phyloP scores from a whole-genome alignment of 2,113 vertebrate genomes.

The Etia nguti region DNA sequence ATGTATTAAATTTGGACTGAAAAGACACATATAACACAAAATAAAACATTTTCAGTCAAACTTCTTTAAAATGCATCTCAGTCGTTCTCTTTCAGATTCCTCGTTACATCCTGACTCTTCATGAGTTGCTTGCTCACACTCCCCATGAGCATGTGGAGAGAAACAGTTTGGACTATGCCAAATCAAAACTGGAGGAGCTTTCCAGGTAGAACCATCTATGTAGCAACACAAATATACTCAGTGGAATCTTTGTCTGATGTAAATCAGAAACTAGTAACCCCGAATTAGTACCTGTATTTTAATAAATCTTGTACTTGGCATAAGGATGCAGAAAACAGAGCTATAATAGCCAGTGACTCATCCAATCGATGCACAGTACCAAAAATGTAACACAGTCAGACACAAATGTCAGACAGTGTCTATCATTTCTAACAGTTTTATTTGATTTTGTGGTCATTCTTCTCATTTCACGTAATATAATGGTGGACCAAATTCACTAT shows the following conservation, averaged over 20 bases:
- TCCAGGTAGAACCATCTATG: slow-evolving; percentile 78
- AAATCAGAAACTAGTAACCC: not conserved
- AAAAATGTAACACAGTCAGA: not conserved
- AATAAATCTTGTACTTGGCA: not conserved
- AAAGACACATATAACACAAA: not conserved
- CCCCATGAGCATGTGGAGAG: slow-evolving; percentile 96
- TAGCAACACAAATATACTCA: not conserved
- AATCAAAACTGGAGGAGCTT: slow-evolving; percentile 95
- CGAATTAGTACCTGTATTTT: not conserved
- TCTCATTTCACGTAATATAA: not conserved
- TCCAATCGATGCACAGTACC: not conserved
- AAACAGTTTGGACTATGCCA: slow-evolving; percentile 95
- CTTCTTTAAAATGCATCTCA: not conserved
- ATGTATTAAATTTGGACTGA: not conserved
- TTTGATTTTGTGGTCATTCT: not conserved
- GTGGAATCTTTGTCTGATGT: not conserved
- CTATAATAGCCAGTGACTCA: not conserved
- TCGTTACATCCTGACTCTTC: slow-evolving; percentile 94
- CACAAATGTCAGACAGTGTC: not conserved
- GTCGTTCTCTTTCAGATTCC: slow-evolving; percentile 79
- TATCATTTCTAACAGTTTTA: not conserved
- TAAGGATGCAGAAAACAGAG: not conserved
- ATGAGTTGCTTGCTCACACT: slow-evolving; percentile 94
- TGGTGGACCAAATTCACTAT: not conserved
- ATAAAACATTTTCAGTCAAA: not conserved